These are phyloP conservation scores for Sycobia sp. DNA, from an alignment of 1,140 invertebrate genomes.

Conservation along the genomic window DNA sequence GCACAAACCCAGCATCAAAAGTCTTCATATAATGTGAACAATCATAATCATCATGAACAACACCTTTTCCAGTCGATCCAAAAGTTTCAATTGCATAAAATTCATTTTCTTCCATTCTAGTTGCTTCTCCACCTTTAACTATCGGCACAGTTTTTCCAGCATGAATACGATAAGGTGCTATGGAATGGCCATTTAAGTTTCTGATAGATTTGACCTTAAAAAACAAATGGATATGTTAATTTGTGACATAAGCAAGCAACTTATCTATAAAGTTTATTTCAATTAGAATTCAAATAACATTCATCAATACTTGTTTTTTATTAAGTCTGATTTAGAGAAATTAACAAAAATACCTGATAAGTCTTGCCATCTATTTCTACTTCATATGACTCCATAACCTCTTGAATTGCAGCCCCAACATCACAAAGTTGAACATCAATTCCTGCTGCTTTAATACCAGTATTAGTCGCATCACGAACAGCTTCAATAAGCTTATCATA, in stretches of 20 bases:
- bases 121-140: slow-evolving; percentile 97
- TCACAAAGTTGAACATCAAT: slow-evolving; percentile 98
- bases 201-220: slow-evolving; percentile 94
- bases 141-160: slow-evolving; percentile 99
- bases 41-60: slow-evolving; percentile 99
- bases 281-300: not conserved
- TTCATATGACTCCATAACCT: slow-evolving; percentile 99
- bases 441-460: slow-evolving; percentile 92
- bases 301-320: too few species aligned
- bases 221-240: slow-evolving; percentile 23
- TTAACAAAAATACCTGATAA: slow-evolving; percentile 68
- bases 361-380: slow-evolving; percentile 96
- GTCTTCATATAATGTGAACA: slow-evolving; percentile 99
- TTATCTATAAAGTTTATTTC: too few species aligned
- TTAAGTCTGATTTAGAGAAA: slow-evolving; percentile 43
- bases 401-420: slow-evolving; percentile 96
- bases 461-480: slow-evolving; percentile 97
- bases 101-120: slow-evolving; percentile 98
- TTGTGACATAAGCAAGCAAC: too few species aligned
- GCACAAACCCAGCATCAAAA: slow-evolving; percentile 92
- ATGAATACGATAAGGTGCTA: slow-evolving; percentile 96
- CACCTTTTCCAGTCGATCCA: slow-evolving; percentile 95
- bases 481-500: slow-evolving; percentile 96
- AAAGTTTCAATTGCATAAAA: slow-evolving; percentile 99
- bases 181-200: slow-evolving; percentile 98